Evolutionary conservation across 2,113 vertebrate species (phyloP), one percentile per base, ranked within the genome.

Genomic region (Anseranas semipalmata): DNA sequence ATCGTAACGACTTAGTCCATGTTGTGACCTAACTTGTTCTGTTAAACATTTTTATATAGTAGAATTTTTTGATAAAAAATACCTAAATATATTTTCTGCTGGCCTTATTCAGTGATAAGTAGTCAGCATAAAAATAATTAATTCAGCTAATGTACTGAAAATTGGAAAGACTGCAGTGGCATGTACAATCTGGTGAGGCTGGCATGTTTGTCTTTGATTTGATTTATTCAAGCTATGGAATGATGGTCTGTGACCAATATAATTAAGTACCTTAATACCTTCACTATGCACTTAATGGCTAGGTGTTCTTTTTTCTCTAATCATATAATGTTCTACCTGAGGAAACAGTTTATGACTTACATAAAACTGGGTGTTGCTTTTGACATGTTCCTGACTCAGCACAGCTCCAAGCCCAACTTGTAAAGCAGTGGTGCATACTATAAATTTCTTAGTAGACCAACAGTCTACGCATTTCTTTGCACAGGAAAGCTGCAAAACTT

Each of bases 281-380:
- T 96, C 85, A 91, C 92, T 93, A 92, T 58, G 85, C 74, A 95
- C 74, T 97, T 97, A 97, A 96, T 96, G 94, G 95, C 41, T 93
- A 96, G 76, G 72, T 92, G 67, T 96, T 94, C 79, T 96, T 94
- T 91, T 95, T 91, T 67, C 94, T 92, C 91, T 97, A 97, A 97
- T 96, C 93, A 1, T 95, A 95, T 96, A 96, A 96, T 97, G 41
- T 95, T 95, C 90, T 97, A 97, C 97, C 95, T 95, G 93, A 95
- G 95, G 93, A 97, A 97, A 97, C 81, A 86, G 86, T 97, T 97
- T 97, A 97, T 96, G 95, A 80, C 95, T 97, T 97, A 96, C 6
- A 97, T 97, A 97, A 97, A 97, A 97, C 96, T 97, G 95, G 96
- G 96, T 97, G 95, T 97, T 97, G 87, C 95, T 96, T 96, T 97